phyloP scores from a whole-genome alignment of 2,888 invertebrate genomes.

The Tetragonisca angustula region DNA sequence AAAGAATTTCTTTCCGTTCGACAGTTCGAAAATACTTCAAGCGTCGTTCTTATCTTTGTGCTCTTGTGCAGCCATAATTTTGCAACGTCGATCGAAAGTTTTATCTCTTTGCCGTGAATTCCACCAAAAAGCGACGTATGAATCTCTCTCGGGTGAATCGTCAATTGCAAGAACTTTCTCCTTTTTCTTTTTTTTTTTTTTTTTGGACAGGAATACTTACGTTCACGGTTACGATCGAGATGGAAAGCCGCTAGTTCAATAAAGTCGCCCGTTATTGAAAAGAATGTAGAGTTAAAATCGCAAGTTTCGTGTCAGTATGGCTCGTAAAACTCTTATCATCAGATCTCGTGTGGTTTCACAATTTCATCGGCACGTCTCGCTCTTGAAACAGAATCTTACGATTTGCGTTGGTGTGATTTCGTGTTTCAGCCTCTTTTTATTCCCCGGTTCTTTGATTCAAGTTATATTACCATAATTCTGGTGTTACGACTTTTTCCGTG shows the following conservation, averaged over 20 bases:
- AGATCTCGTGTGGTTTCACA: constrained; percentile 52
- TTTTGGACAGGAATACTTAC: constrained; percentile 58
- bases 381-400: constrained; percentile 28
- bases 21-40: no score
- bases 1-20: no score
- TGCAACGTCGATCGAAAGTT: no score
- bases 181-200: no score
- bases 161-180: constrained; percentile 67
- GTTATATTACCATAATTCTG: constrained; percentile 33
- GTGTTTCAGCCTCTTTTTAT: constrained; percentile 38
- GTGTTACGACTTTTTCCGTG: constrained; percentile 31
- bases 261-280: constrained; percentile 48
- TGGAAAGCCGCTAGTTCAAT: constrained; percentile 34
- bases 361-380: constrained; percentile 69
- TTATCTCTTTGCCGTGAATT: no score
- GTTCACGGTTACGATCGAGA: constrained; percentile 20
- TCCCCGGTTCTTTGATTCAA: constrained; percentile 13
- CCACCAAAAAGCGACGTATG: no score
- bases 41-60: no score
- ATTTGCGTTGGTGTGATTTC: constrained; percentile 66
- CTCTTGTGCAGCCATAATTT: no score
- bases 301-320: constrained; percentile 65
- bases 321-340: constrained; percentile 67
- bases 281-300: constrained; percentile 60
- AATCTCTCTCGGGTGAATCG: constrained; percentile 59